A percentile compares a stretch with the other conserved stretches of the same genome.
These are phyloP conservation scores for Neodontobutis hainanensis DNA, from an alignment of 2,113 vertebrate genomes.

Conservation along the genomic window DNA sequence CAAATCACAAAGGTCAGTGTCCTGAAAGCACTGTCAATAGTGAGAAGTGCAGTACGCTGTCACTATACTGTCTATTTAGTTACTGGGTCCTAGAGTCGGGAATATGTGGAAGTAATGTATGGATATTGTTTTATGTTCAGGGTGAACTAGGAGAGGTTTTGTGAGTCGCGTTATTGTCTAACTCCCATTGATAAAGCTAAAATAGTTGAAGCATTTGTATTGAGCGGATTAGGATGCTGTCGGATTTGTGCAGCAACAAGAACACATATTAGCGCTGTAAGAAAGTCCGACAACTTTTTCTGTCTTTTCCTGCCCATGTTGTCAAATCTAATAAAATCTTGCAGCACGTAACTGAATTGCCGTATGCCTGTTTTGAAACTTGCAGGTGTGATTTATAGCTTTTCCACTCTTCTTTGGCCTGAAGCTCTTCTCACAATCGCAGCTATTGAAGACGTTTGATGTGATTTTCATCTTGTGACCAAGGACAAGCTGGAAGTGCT, in stretches of 20 bases:
- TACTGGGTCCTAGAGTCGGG: no score
- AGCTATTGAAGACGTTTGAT: constrained; percentile 56
- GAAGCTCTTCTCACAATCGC: constrained; percentile 35
- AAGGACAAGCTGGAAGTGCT: constrained; percentile 34
- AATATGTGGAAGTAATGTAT: no score
- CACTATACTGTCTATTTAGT: no score
- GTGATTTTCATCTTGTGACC: constrained; percentile 42
- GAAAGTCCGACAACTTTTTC: constrained; percentile 35
- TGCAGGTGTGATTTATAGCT: not conserved
- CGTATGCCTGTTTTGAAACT: constrained; percentile 5
- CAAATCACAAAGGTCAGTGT: not conserved
- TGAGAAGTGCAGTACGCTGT: no score
- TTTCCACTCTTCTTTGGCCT: constrained; percentile 35
- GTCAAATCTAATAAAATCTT: constrained; percentile 6
- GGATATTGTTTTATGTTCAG: not conserved
- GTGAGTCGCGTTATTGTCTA: constrained; percentile 43
- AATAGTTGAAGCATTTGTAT: constrained; percentile 46
- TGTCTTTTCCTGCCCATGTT: constrained; percentile 8
- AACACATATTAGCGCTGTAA: constrained; percentile 46
- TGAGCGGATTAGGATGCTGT: constrained; percentile 72
- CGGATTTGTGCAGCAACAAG: constrained; percentile 62
- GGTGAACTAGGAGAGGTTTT: constrained; percentile 23
- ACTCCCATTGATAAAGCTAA: constrained; percentile 46
- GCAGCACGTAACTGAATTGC: not conserved
- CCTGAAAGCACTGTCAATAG: not conserved